Evolutionary conservation across 2,113 vertebrate genomes (phyloP), one percentile per base, ranked within the genome.

Genomic region (Heliornis fulica): DNA sequence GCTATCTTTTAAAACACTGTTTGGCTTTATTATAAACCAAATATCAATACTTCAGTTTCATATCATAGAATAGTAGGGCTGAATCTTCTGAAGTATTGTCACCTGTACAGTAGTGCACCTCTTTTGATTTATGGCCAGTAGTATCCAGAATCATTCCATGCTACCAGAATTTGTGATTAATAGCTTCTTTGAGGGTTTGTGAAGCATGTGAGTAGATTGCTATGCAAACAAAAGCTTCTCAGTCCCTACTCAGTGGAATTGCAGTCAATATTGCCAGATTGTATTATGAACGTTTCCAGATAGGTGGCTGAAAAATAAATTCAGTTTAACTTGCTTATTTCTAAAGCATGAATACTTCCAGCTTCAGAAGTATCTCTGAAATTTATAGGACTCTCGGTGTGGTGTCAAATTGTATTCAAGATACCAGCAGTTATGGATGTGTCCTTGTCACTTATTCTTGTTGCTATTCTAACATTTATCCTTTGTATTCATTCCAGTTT

Each of bases 401-500:
- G 57, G n/a, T 7, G 19, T 60, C 41, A 56, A 50, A 68, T 46
- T 60, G 12, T 59, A 18, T 40, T 32, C 32, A 16, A 63, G 82
- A 86, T 76, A 71, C 82, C 92, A 71, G 96, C 97, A 94, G 91
- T 93, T 91, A 32, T 0, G n/a, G 57, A 71, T 95, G 59, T 31
- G 71, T 94, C 93, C 77, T 82, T 64, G 71, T 84, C 96, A 64
- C 83, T 96, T 96, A 57, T 8, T 34, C 51, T 90, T 94, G 96
- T 97, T 94, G 60, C 88, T 83, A n/a, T 94, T 95, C 87, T 96
- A 95, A 96, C 95, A 85, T 95, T 92, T 88, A 87, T 97, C 90
- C 96, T 97, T 96, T 97, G 95, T 97, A 93, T 96, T 93, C 96
- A 95, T 96, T 96, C 89, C 96, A 95, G 63, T 94, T 97, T 92